phyloP scores from a whole-genome alignment of 2,797 vertebrate species.

The Anniella stebbinsi region DNA sequence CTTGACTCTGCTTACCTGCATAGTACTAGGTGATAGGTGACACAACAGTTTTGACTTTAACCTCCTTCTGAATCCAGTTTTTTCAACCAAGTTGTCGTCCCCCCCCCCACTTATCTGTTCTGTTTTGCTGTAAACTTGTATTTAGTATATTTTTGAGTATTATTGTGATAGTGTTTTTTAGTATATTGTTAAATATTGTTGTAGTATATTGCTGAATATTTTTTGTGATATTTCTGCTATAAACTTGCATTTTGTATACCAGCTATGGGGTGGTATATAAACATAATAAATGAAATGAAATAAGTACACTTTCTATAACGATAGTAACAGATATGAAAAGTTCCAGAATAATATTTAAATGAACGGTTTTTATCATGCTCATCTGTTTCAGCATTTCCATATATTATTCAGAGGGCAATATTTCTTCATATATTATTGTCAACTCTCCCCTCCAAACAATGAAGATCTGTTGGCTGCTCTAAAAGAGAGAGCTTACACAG shows the following conservation, averaged over 20 bases:
- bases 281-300: no score
- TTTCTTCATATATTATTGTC: slow-evolving; percentile 73
- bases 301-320: slow-evolving; percentile 61
- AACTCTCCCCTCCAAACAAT: slow-evolving; percentile 57
- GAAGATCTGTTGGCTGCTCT: slow-evolving; percentile 29
- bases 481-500: neutral
- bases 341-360: slow-evolving; percentile 64
- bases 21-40: neutral
- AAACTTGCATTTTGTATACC: no score
- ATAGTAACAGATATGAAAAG: slow-evolving; percentile 50
- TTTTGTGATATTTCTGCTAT: no score
- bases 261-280: no score
- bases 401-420: slow-evolving; percentile 57
- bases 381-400: slow-evolving; percentile 62
- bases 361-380: slow-evolving; percentile 59
- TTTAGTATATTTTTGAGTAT: no score
- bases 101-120: no score
- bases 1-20: neutral
- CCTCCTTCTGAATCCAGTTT: neutral
- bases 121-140: no score
- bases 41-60: neutral
- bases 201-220: no score
- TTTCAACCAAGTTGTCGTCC: no score
- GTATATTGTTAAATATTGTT: no score
- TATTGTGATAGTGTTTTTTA: no score